Percentiles rank a stretch among this genome's conserved stretches.
These are phyloP conservation scores for Anadara kagoshimensis DNA, from an alignment of 1,140 invertebrate species.

Conservation along the genomic window DNA sequence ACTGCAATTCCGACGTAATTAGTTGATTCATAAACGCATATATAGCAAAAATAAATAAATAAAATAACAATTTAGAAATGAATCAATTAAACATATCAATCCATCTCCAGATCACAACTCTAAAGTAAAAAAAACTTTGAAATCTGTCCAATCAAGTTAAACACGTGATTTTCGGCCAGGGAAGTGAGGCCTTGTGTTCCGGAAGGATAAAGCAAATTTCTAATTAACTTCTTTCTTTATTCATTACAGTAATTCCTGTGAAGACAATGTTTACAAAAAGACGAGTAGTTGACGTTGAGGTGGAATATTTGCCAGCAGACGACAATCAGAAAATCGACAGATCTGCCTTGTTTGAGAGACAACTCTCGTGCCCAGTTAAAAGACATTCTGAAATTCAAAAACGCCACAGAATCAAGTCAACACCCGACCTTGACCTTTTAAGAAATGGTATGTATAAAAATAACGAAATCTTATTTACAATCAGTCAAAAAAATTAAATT, in stretches of 20 bases:
- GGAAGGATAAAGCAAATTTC: too few relatives aligned
- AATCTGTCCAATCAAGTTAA: too few relatives aligned
- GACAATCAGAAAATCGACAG: not conserved
- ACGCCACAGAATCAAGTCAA: constrained; percentile 3
- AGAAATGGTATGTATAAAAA: not conserved
- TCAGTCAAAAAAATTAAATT: not conserved
- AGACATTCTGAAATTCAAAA: not conserved
- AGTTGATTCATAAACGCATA: too few relatives aligned
- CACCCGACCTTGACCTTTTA: not conserved
- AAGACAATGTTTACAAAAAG: constrained; percentile 39
- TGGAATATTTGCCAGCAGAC: constrained; percentile 41
- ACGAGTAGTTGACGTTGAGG: constrained; percentile 40
- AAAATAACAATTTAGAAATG: too few relatives aligned
- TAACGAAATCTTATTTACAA: not conserved
- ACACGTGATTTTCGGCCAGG: too few relatives aligned
- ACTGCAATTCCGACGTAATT: too few relatives aligned
- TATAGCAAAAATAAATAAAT: too few relatives aligned
- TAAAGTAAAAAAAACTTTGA: too few relatives aligned
- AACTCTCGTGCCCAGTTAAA: constrained; percentile 4
- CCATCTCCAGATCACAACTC: too few relatives aligned
- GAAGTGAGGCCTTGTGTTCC: too few relatives aligned
- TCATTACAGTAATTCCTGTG: constrained; percentile 47
- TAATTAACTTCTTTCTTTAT: too few relatives aligned
- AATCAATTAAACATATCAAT: too few relatives aligned
- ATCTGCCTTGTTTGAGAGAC: not conserved